These are phyloP conservation scores for Drosophila rufa DNA, from an alignment of 1,140 invertebrate genomes.

Conservation along the genomic window DNA sequence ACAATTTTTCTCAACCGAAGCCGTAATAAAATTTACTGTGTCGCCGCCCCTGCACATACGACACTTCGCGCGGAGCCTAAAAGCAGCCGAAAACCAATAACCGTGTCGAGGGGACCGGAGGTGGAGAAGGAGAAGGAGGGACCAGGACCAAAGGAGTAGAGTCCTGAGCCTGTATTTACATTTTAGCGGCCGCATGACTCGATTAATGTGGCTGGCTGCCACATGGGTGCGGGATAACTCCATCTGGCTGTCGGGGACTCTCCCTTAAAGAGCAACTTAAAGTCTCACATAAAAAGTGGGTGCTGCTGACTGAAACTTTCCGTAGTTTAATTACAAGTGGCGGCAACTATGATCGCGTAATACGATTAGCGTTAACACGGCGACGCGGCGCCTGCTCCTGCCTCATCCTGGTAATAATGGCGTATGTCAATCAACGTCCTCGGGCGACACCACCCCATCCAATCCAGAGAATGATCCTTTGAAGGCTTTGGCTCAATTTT, in stretches of 20 bases:
- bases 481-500: conserved; percentile 66
- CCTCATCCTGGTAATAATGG: conserved; percentile 34
- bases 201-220: conserved; percentile 57
- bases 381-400: conserved; percentile 4
- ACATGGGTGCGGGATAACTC: conserved; percentile 8
- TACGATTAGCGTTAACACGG: conserved; percentile 61
- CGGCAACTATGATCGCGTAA: conserved; percentile 73
- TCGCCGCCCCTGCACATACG: conserved; percentile 21
- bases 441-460: conserved; percentile 2
- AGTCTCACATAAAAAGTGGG: conserved; percentile 14
- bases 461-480: conserved; percentile 24
- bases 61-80: conserved; percentile 19
- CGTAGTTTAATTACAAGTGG: conserved; percentile 65
- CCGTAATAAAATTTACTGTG: conserved; percentile 71
- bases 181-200: conserved; percentile 47
- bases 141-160: conserved; percentile 7
- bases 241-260: background rate
- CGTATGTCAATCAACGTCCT: conserved; percentile 25
- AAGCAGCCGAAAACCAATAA: conserved; percentile 48
- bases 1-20: conserved; percentile 68
- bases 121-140: background rate
- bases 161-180: conserved; percentile 45
- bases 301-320: conserved; percentile 21
- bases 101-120: conserved; percentile 11
- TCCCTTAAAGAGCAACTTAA: conserved; percentile 26